phyloP scores from a whole-genome alignment of 2,113 vertebrate species.

The Neodontobutis hainanensis region DNA sequence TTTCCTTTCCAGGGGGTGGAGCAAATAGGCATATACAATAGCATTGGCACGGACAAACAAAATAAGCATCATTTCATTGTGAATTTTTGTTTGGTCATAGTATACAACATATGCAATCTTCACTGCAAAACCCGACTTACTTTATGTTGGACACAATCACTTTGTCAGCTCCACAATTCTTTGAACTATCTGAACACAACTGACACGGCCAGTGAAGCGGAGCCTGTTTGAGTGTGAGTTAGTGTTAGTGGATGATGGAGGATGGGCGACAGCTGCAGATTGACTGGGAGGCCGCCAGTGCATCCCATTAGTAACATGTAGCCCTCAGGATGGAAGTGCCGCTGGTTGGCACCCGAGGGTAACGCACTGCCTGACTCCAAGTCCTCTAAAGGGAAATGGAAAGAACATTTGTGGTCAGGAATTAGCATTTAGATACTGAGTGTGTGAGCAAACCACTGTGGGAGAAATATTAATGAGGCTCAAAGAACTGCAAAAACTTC shows the following conservation, averaged over 20 bases:
- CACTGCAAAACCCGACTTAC: too few species aligned
- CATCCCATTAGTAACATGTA: constrained; percentile 28
- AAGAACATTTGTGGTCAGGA: background rate
- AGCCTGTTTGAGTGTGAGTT: background rate
- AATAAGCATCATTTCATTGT: too few species aligned
- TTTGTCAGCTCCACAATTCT: too few species aligned
- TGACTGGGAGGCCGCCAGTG: constrained; percentile 32
- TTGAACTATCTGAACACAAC: too few species aligned
- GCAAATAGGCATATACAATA: too few species aligned
- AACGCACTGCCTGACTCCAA: background rate
- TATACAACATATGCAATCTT: too few species aligned
- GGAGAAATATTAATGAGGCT: constrained; percentile 24
- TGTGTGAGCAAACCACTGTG: constrained; percentile 5
- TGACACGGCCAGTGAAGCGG: background rate
- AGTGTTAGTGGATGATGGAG: constrained; percentile 20
- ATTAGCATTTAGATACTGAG: constrained; percentile 12
- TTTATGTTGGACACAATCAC: too few species aligned
- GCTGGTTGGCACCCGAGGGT: background rate
- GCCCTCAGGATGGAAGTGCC: constrained; percentile 22
- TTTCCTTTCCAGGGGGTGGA: too few species aligned
- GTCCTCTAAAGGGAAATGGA: constrained; percentile 9
- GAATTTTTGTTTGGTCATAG: too few species aligned
- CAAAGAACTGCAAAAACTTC: constrained; percentile 19
- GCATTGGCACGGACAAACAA: too few species aligned
- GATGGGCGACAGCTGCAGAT: constrained; percentile 36